A percentile compares a stretch with the other conserved stretches of the same genome.
Conservation (phyloP, 2,113 vertebrate species). For the Camelus bactrianus region DNA sequence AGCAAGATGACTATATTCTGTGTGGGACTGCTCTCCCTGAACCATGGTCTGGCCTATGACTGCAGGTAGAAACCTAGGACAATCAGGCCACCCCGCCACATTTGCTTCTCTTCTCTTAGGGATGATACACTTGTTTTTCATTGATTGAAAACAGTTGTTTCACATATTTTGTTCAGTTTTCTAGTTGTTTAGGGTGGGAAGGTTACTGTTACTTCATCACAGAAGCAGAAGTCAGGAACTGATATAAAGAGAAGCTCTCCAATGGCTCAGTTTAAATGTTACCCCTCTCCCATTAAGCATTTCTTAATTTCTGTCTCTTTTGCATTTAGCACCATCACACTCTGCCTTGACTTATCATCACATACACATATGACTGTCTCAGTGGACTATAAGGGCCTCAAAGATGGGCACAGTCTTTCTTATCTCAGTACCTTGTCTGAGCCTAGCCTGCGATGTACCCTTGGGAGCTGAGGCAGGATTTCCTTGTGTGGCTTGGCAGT, state of each 20-base stretch:
- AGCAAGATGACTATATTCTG: background rate
- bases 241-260: background rate
- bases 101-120: background rate
- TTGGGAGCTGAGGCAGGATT: background rate
- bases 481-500: background rate
- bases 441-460: background rate
- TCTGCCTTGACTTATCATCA: background rate
- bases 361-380: background rate
- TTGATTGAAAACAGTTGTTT: background rate
- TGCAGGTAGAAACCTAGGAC: background rate
- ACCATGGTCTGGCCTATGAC: background rate
- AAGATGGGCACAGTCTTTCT: background rate
- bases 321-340: background rate
- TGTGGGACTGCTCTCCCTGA: background rate
- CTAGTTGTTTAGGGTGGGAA: background rate
- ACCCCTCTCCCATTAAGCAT: background rate
- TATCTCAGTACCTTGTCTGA: slow-evolving; percentile 21
- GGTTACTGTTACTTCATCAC: background rate
- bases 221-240: background rate
- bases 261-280: background rate
- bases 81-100: background rate
- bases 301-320: background rate
- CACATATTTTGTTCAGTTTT: background rate
- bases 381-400: too few relatives aligned
- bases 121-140: background rate